Percentiles rank a stretch among this genome's conserved stretches.
phyloP scores from a whole-genome alignment of 2,888 invertebrate species.

The Cataglyphis cursor region DNA sequence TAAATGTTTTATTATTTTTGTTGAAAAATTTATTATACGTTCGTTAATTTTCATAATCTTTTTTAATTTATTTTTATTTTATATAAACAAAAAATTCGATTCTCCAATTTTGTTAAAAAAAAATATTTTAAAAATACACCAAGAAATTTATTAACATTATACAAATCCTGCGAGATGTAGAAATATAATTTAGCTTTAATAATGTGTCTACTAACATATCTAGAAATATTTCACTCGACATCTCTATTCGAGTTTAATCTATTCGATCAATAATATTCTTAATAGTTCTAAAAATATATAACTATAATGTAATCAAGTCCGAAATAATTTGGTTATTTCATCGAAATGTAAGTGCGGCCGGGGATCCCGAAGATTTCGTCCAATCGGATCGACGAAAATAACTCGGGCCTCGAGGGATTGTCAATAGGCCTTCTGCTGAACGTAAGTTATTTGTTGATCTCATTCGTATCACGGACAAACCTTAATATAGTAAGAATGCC shows the following conservation, averaged over 20 bases:
- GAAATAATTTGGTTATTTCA: constrained; percentile 7
- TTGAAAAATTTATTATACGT: background rate
- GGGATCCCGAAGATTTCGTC: background rate
- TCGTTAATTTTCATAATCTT: background rate
- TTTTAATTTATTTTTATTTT: background rate
- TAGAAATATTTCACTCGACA: background rate
- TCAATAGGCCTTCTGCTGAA: background rate
- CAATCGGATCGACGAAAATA: background rate
- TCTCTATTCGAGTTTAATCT: background rate
- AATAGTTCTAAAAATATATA: background rate
- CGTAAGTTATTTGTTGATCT: background rate
- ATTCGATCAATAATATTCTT: background rate
- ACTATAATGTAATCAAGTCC: background rate
- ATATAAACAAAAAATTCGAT: background rate
- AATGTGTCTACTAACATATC: background rate
- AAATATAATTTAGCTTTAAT: background rate
- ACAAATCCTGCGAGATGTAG: background rate
- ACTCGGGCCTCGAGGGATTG: background rate
- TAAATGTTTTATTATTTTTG: background rate
- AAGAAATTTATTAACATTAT: background rate
- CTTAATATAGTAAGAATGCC: background rate
- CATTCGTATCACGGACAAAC: constrained; percentile 28
- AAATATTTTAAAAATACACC: background rate
- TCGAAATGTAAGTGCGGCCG: background rate
- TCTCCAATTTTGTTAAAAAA: background rate